Base-by-base conservation (phyloP, 2,113 vertebrate species). In the Leptosomus discolor region DNA sequence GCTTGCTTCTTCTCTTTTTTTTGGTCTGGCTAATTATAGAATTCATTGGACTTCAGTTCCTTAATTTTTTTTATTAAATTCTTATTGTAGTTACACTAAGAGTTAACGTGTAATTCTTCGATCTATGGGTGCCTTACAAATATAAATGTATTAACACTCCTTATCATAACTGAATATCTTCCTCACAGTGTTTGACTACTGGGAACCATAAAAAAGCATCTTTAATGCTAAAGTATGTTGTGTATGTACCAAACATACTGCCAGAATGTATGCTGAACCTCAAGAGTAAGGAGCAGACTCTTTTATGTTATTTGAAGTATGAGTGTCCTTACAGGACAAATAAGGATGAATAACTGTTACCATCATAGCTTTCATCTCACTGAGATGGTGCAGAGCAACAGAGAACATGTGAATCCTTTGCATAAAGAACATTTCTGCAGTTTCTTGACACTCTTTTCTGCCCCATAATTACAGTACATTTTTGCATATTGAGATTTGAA, bases 381-480 rank as follows among this genome's bases (percentile, higher is more conserved):
- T 43, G 30, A 14, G 12, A 2, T 0, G 3, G 6, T 57, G 68
- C 22, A 65, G 54, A 41, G 36, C 0, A 3, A 41, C 18, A 70
- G 41, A 36, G 9, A 74, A 16, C 27, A 1, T 23, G 21, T 39
- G 61, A 48, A 48, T 39, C 21, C 22, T 50, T 29, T 53, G 22
- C 20, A 41, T 34, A 24, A 43, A 70, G 22, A 88, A 20, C 11
- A 29, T 43, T 79, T 60, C 30, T 85, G 34, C 34, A 90, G 26
- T 16, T 69, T 79, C 57, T 71, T 43, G 13, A 64, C 4, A 4
- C 16, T 63, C 23, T 24, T 64, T 60, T 20, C 18, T 34, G 39
- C 8, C 53, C 26, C 0, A 1, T 46, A 41, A 46, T 9, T 82
- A 43, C 41, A 60, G 37, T 21, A 27, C 3, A 11, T 14, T 45